Conservation (phyloP, 2,888 invertebrate genomes). For the Pristionchus entomophagus region DNA sequence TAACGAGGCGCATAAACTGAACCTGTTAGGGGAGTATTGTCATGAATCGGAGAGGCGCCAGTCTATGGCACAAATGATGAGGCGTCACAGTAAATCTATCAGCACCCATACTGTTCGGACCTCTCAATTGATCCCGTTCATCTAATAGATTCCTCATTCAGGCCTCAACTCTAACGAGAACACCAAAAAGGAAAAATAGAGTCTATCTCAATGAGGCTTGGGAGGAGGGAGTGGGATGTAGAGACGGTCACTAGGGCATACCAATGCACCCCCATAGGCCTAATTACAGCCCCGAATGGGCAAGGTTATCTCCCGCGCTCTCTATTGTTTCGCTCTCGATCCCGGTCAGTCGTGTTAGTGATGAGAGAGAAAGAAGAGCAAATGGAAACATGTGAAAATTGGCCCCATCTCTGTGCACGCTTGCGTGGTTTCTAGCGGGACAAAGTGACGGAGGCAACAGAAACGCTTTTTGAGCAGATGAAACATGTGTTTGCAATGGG, state of each 20-base stretch:
- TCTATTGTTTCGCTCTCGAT: slow-evolving; percentile 9
- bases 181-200: neutral
- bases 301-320: slow-evolving; percentile 10
- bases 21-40: neutral
- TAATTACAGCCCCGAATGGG: neutral
- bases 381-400: slow-evolving; percentile 25
- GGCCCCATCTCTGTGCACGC: neutral
- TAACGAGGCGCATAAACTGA: neutral
- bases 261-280: neutral
- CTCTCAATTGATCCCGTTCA: neutral
- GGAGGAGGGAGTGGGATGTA: too few relatives aligned
- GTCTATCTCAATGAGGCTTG: neutral
- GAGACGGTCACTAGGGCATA: neutral
- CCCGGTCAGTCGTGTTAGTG: neutral
- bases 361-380: neutral
- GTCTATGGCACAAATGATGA: neutral
- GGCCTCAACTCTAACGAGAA: neutral
- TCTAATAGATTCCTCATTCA: neutral
- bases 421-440: neutral
- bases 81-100: too few relatives aligned
- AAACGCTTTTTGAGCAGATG: neutral
- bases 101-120: too few relatives aligned
- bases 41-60: neutral
- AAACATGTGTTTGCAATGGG: neutral
- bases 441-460: neutral